Conservation (phyloP, 2,888 invertebrate genomes). For the Drosophila dives region DNA sequence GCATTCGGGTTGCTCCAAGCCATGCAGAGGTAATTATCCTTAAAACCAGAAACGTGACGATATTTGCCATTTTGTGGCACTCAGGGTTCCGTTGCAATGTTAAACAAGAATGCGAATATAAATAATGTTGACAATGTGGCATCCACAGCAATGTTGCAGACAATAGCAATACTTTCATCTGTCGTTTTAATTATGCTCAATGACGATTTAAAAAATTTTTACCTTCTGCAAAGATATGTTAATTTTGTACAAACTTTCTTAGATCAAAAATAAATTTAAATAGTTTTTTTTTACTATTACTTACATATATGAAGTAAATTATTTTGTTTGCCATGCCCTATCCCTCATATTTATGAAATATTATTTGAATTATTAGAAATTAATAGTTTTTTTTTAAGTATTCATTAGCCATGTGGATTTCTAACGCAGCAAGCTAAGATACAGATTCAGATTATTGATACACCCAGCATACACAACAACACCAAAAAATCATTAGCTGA, state of each 20-base stretch:
- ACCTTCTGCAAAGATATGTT: background rate
- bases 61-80: slow-evolving; percentile 66
- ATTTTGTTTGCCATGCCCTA: background rate
- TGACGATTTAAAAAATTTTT: background rate
- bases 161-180: background rate
- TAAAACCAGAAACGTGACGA: slow-evolving; percentile 72
- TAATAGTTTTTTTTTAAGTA: slow-evolving; percentile 15
- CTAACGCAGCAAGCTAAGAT: slow-evolving; percentile 2
- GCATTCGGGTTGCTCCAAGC: slow-evolving; percentile 14
- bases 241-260: background rate
- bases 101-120: slow-evolving; percentile 60
- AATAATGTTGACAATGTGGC: slow-evolving; percentile 53
- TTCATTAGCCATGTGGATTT: slow-evolving; percentile 22
- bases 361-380: background rate
- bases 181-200: slow-evolving; percentile 1
- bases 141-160: slow-evolving; percentile 3
- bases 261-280: background rate
- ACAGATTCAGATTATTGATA: slow-evolving; percentile 6
- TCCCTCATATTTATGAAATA: background rate
- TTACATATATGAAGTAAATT: background rate
- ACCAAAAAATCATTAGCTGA: background rate
- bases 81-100: slow-evolving; percentile 55
- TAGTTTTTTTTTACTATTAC: background rate
- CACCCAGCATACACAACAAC: slow-evolving; percentile 4
- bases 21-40: slow-evolving; percentile 69